Evolutionary conservation across 2,113 vertebrate species (phyloP), one percentile per base, ranked within the genome.

Genomic region (Morone chrysops): DNA sequence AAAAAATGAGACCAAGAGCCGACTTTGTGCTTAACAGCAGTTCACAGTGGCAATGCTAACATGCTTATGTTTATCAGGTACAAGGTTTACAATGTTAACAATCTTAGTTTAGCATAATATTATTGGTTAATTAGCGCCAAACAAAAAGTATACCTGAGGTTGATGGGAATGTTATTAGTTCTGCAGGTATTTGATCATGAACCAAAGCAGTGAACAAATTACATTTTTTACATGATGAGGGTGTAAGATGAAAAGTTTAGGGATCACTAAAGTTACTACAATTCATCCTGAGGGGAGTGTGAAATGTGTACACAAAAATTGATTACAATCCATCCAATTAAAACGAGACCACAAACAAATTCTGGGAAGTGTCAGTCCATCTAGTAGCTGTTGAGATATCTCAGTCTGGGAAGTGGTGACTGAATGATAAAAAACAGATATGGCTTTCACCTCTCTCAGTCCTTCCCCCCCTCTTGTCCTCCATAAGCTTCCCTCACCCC

Each of bases 401-500:
- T 53, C 18, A 47, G 14, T 50, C 25, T 22, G 43, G 13, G 67
- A 51, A 61, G 36, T 45, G 6, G 17, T 38, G 10, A 48, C 13
- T 2, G 1, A 48, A 4, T 4, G 3, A 6, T 51, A 40, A 8
- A 63, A 65, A 36, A 6, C 22, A 63, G 2, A 68, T 11, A 60
- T 25, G 43, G 1, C 47, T 48, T 20, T 60, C 38, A 61, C 38
- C 40, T 53, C 40, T 53, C 54, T 70, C 11, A 10, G 22, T 25
- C 62, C 5, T 43, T 14, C 16, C 18, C 50, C 50, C 53, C 53
- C 36, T 25, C 7, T 41, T 38, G 10, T 50, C 53, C 57, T 56
- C 59, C 69, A 18, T 82, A 31, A 73, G 70, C 31, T 53, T 54
- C 65, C 11, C 45, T 66, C 18, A 2, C 12, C 53, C 62, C 53